phyloP scores from a whole-genome alignment of 2,797 vertebrate species.

The Poecilia wingei region DNA sequence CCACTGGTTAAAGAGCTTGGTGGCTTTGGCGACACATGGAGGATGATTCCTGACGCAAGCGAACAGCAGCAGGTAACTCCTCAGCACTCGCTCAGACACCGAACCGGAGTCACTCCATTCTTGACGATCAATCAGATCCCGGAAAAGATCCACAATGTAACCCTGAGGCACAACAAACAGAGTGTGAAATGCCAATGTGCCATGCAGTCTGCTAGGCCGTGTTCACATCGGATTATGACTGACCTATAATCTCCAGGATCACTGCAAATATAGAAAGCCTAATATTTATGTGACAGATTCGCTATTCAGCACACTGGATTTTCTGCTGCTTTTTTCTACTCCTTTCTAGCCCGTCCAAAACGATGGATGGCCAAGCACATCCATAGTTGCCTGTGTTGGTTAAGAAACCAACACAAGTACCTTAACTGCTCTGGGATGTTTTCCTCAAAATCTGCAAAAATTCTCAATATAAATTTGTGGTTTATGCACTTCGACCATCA shows the following conservation, averaged over 20 bases:
- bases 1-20: conserved; percentile 83
- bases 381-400: no score
- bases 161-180: conserved; percentile 69
- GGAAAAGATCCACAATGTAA: conserved; percentile 86
- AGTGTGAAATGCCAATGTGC: background rate
- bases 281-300: background rate
- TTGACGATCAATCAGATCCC: conserved; percentile 85
- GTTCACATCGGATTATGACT: background rate
- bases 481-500: background rate
- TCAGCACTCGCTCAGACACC: conserved; percentile 82
- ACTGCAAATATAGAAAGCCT: background rate
- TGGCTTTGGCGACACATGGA: conserved; percentile 84
- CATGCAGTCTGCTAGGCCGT: background rate
- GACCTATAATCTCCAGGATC: background rate
- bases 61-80: conserved; percentile 84
- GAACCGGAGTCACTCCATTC: conserved; percentile 88
- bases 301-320: background rate
- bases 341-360: background rate
- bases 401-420: background rate
- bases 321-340: background rate
- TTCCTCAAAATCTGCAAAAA: background rate
- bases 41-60: conserved; percentile 83
- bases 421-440: background rate
- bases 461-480: background rate
- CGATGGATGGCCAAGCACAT: no score